phyloP scores from a whole-genome alignment of 2,113 vertebrate species.

The Takifugu flavidus region DNA sequence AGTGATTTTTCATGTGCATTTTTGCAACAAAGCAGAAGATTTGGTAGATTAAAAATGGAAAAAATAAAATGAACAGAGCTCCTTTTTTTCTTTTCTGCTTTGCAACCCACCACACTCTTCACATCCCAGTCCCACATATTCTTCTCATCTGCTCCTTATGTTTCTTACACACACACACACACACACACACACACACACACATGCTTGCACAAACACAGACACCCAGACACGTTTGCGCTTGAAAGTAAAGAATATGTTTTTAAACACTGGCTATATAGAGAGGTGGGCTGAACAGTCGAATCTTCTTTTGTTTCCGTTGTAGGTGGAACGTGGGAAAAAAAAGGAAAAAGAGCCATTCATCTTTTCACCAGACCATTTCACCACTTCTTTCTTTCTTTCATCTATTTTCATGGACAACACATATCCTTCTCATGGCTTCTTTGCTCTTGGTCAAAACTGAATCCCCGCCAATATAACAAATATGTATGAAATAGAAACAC shows the following conservation, averaged over 20 bases:
- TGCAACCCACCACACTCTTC: conserved; percentile 35
- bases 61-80: conserved; percentile 48
- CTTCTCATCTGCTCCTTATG: conserved; percentile 7
- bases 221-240: conserved; percentile 41
- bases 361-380: conserved; percentile 64
- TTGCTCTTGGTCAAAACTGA: conserved; percentile 50
- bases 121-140: conserved; percentile 39
- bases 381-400: conserved; percentile 26
- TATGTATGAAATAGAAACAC: conserved; percentile 53
- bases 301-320: conserved; percentile 66
- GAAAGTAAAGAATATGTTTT: conserved; percentile 43
- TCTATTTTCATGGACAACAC: conserved; percentile 52
- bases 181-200: conserved; percentile 13
- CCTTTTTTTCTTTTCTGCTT: conserved; percentile 30
- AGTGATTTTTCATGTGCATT: conserved; percentile 70
- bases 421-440: conserved; percentile 75
- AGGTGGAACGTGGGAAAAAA: conserved; percentile 74
- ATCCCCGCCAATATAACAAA: conserved; percentile 45
- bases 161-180: conserved; percentile 6
- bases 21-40: conserved; percentile 65
- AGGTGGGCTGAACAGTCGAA: conserved; percentile 66
- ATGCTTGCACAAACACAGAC: not conserved
- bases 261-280: conserved; percentile 64
- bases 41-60: conserved; percentile 65
- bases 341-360: conserved; percentile 78